phyloP scores from a whole-genome alignment of 2,113 vertebrate genomes.

The Labeo rohita region DNA sequence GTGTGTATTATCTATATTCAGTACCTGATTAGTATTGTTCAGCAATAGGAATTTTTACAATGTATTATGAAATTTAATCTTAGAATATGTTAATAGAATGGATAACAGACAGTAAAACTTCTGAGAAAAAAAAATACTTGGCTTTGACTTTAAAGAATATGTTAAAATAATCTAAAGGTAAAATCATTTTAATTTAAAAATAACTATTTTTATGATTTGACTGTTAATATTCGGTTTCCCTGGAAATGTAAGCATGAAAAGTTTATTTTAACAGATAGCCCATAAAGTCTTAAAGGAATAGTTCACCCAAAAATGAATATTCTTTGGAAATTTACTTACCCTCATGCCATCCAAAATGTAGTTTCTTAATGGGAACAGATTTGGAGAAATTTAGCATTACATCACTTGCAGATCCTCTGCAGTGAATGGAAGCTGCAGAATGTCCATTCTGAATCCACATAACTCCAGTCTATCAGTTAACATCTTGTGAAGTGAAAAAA shows the following conservation, averaged over 20 bases:
- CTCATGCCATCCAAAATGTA: too few species aligned
- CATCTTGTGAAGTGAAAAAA: not conserved
- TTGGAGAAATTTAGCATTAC: not conserved
- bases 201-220: not conserved
- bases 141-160: not conserved
- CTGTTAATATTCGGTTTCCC: not conserved
- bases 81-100: not conserved
- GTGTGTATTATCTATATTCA: slow-evolving; percentile 70
- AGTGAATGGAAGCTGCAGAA: not conserved
- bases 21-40: not conserved
- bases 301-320: too few species aligned
- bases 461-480: not conserved
- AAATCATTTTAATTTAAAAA: not conserved
- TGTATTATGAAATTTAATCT: not conserved
- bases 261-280: not conserved
- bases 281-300: not conserved
- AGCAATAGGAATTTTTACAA: not conserved
- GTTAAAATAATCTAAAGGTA: not conserved
- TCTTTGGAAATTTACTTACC: too few species aligned
- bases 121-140: not conserved
- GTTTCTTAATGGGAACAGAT: too few species aligned
- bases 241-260: not conserved
- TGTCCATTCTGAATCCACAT: not conserved
- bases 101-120: not conserved
- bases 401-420: not conserved